Conservation (phyloP, 2,113 vertebrate species). For the Leptobrachium leishanense region DNA sequence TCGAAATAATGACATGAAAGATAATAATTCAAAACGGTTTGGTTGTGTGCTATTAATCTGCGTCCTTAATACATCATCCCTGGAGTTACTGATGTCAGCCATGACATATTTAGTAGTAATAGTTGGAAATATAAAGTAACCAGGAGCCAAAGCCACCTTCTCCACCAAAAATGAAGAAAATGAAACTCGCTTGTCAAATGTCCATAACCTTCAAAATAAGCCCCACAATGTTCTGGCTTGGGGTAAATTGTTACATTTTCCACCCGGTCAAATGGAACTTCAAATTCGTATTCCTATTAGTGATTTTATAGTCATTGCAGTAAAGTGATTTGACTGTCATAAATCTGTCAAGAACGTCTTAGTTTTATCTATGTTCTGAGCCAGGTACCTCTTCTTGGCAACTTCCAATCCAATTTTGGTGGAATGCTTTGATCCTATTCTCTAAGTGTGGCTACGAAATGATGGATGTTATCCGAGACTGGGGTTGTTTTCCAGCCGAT, state of each 20-base stretch:
- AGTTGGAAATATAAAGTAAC: too few species aligned
- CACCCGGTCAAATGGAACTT: not conserved
- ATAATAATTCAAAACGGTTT: too few species aligned
- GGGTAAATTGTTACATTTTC: not conserved
- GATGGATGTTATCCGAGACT: conserved; percentile 13
- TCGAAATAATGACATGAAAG: too few species aligned
- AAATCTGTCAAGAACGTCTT: conserved; percentile 12
- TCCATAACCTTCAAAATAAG: too few species aligned
- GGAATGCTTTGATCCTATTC: conserved; percentile 37
- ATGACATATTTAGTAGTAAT: too few species aligned
- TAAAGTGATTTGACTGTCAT: not conserved
- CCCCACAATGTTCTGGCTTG: not conserved
- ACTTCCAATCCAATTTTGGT: conserved; percentile 6
- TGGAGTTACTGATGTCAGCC: too few species aligned
- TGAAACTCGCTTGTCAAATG: too few species aligned
- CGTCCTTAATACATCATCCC: too few species aligned
- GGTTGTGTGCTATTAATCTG: too few species aligned
- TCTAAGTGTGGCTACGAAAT: not conserved
- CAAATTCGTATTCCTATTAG: not conserved
- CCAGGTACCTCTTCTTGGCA: conserved; percentile 16
- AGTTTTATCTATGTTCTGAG: not conserved
- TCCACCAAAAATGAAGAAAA: too few species aligned
- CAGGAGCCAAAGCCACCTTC: too few species aligned
- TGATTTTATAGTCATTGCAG: not conserved
- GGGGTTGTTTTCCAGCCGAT: conserved; percentile 4